Evolutionary conservation across 2,113 vertebrate species (phyloP), one percentile per base, ranked within the genome.

Genomic region (Oostethus manadensis): DNA sequence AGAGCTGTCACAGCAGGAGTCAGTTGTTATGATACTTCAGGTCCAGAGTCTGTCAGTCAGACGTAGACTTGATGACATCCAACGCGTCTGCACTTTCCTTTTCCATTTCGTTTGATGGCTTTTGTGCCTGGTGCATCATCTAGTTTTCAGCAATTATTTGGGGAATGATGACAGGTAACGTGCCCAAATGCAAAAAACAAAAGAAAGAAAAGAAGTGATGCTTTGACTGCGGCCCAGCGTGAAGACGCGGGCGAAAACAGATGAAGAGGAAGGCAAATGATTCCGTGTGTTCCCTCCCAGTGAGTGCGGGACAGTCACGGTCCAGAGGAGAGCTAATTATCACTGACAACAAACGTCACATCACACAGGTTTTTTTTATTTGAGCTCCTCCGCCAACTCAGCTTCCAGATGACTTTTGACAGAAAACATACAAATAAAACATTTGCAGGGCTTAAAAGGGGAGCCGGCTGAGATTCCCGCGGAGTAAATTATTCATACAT

Each of bases 381-480:
- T 6, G 1, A 55, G 38, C 55, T 51, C 65, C 14, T 0, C 44
- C 64, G 29, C 8, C 7, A 50, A 60, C 73, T 58, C 14, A 70
- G 73, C 78, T 69, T 70, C 74, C 33, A 70, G 79, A 88, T 84
- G 82, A 81, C 78, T 83, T 77, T 71, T 86, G 84, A 87, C 79
- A 79, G 81, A 73, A 83, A 86, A 84, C 84, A 84, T 80, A 81
- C 84, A 86, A 84, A 82, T 82, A 84, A 82, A 82, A 87, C 76
- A 85, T 80, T 83, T 81, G 58, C 69, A 58, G 40, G 67, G 75
- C 77, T 87, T 83, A 83, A 57, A 73, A 73, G 69, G 72, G 73
- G 77, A 73, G 67, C 70, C 69, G 33, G 47, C 74, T 47, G 68
- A 81, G 83, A 85, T 76, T 73, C 79, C 77, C 78, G 62, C 67